These are phyloP conservation scores for Syrrhaptes paradoxus DNA, from an alignment of 2,113 vertebrate species.

Conservation along the genomic window DNA sequence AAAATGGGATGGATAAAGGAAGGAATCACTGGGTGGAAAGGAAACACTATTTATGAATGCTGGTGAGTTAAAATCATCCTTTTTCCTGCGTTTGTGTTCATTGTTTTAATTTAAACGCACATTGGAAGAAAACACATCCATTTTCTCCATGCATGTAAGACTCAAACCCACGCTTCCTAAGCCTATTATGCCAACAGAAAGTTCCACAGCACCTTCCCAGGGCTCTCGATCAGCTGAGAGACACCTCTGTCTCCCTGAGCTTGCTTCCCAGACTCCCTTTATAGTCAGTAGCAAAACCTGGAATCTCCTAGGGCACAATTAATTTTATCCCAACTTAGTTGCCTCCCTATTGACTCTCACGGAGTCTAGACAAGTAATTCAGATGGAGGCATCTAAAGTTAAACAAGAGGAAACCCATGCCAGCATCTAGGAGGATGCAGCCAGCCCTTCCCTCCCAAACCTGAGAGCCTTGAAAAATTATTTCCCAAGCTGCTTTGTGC, in stretches of 20 bases:
- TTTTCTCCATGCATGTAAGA: background rate
- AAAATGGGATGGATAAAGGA: background rate
- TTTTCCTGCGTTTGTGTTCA: background rate
- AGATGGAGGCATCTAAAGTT: background rate
- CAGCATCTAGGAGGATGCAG: background rate
- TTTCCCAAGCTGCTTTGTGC: background rate
- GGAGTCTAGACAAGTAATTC: background rate
- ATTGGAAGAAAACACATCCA: background rate
- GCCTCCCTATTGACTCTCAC: background rate
- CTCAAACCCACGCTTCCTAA: background rate
- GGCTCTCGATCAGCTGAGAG: background rate
- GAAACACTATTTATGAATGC: background rate
- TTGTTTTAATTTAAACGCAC: background rate
- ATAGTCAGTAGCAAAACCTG: background rate
- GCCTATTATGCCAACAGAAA: background rate
- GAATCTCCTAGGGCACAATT: background rate
- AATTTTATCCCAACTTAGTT: background rate
- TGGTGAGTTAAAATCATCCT: background rate
- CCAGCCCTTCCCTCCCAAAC: background rate
- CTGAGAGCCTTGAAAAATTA: background rate
- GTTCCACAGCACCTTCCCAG: background rate
- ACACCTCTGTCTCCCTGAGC: background rate
- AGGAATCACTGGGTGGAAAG: background rate
- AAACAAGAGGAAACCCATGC: rapidly evolving
- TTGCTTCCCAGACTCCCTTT: background rate